These are phyloP conservation scores for Creontiades dilutus DNA, from an alignment of 2,888 invertebrate genomes.

Conservation along the genomic window DNA sequence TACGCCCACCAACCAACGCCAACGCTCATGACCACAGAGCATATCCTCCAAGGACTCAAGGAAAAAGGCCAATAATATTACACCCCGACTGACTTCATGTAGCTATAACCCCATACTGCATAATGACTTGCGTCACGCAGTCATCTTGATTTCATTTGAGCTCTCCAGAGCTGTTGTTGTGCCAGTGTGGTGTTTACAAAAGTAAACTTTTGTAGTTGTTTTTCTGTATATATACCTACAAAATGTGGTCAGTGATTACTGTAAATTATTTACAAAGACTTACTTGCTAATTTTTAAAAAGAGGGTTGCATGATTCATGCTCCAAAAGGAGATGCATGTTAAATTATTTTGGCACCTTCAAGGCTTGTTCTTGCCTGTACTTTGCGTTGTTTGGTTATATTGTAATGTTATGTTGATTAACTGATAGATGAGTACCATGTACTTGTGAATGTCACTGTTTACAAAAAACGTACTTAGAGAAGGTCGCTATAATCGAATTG, in stretches of 20 bases:
- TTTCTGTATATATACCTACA: conserved; percentile 42
- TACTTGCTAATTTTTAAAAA: conserved; percentile 45
- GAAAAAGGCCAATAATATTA: conserved; percentile 76
- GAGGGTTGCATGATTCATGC: conserved; percentile 5
- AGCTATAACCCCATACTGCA: conserved; percentile 44
- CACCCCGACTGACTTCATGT: conserved; percentile 62
- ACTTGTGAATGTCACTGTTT: conserved; percentile 74
- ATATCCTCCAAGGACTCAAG: conserved; percentile 77
- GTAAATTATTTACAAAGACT: conserved; percentile 64
- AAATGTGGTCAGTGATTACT: conserved; percentile 60
- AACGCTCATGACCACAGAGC: conserved; percentile 76
- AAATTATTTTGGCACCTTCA: conserved; percentile 47
- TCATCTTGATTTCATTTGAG: conserved; percentile 8
- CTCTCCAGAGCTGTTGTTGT: conserved; percentile 31
- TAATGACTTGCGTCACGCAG: neutral
- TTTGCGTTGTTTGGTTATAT: conserved; percentile 55
- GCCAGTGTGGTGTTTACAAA: conserved; percentile 44
- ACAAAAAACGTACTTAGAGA: conserved; percentile 72
- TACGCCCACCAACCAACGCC: conserved; percentile 94
- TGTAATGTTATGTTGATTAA: conserved; percentile 52
- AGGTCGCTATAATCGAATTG: conserved; percentile 70
- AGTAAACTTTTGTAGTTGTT: conserved; percentile 2
- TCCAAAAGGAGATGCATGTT: conserved; percentile 17
- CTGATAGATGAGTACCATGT: conserved; percentile 72
- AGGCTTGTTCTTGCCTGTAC: conserved; percentile 44